Percentiles rank a stretch among this genome's conserved stretches.
Conservation (phyloP, 2,797 vertebrate genomes). For the Halcyon leucocephala region DNA sequence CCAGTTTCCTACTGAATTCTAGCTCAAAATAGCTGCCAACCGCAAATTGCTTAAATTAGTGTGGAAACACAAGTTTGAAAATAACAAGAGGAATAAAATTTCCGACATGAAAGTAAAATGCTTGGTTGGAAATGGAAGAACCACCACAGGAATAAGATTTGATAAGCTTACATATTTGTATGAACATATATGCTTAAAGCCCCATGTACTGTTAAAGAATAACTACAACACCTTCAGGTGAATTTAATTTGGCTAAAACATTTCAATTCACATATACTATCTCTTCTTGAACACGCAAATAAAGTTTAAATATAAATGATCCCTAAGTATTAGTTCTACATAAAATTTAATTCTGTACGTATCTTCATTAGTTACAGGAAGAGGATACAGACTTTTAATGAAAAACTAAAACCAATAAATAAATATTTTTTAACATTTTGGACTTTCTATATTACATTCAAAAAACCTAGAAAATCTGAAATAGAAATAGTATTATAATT, state of each 20-base stretch:
- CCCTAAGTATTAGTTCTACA: not conserved
- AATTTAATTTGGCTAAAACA: not conserved
- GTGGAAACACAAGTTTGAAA: not conserved
- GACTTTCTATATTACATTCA: not conserved
- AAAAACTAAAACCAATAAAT: not conserved
- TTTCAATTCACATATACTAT: not conserved
- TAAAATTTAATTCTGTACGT: not conserved
- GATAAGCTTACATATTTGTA: not conserved
- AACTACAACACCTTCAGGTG: not conserved
- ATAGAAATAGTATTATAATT: not conserved
- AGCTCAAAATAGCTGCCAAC: not conserved
- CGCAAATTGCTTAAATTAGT: not conserved
- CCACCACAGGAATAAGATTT: not conserved
- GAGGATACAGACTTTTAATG: not conserved
- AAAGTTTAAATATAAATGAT: not conserved
- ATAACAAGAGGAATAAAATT: not conserved
- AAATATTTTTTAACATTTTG: not conserved
- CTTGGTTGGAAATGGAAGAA: not conserved
- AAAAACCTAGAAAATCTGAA: not conserved
- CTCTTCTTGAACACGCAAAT: not conserved
- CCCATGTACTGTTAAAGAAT: fast-evolving
- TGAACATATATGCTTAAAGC: not conserved
- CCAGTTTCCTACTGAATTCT: not conserved
- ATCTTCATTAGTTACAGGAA: not conserved
- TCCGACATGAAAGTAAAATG: not conserved